A percentile compares a stretch with the other conserved stretches of the same genome.
These are phyloP conservation scores for Lasioglossum zephyrum DNA, from an alignment of 2,888 invertebrate genomes.

Conservation along the genomic window DNA sequence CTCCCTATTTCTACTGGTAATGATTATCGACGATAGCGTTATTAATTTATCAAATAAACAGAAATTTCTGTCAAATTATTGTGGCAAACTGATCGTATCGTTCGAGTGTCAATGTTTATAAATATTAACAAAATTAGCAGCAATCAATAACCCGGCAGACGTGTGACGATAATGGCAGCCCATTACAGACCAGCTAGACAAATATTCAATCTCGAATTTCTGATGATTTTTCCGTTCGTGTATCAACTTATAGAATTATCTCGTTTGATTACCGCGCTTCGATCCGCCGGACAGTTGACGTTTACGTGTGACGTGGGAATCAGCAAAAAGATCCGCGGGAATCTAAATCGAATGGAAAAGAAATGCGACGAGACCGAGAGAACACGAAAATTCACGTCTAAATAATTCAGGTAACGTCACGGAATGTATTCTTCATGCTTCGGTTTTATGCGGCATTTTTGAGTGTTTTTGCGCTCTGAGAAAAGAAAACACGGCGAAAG, in stretches of 20 bases:
- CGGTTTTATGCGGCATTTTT: neutral
- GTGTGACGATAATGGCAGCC: neutral
- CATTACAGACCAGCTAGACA: neutral
- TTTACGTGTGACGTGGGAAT: neutral
- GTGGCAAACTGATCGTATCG: neutral
- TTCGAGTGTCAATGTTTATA: constrained; percentile 7
- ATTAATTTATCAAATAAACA: constrained; percentile 3
- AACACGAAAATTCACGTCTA: neutral
- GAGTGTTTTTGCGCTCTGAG: neutral
- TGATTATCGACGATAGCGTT: constrained; percentile 7
- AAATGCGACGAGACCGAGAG: neutral
- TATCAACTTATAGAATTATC: neutral
- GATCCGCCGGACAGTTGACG: neutral
- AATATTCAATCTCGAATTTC: neutral
- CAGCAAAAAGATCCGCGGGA: neutral
- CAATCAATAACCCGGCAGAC: neutral
- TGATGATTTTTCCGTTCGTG: neutral
- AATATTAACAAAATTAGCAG: constrained; percentile 1
- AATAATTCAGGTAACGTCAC: neutral
- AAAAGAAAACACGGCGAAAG: neutral
- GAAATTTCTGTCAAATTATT: constrained; percentile 10
- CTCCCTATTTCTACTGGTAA: neutral
- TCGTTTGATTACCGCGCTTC: neutral
- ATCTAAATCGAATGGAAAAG: neutral
- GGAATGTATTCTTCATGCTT: neutral